Conservation (phyloP, 2,113 vertebrate genomes). For the Stomatorhinus ivindoensis region DNA sequence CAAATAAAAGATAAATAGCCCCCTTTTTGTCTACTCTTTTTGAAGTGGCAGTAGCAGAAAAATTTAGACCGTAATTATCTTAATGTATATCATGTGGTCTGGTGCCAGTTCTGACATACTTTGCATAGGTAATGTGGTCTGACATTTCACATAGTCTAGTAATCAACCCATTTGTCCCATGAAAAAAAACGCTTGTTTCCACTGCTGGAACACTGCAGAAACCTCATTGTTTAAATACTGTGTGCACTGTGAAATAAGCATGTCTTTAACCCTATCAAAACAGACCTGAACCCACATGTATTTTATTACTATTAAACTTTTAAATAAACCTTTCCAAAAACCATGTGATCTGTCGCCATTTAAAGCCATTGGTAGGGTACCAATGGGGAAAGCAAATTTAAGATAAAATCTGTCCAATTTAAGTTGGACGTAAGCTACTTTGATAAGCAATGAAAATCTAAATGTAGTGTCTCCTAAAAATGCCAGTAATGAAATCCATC, state of each 20-base stretch:
- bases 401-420: not conserved
- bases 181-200: not conserved
- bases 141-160: not conserved
- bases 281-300: not conserved
- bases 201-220: not conserved
- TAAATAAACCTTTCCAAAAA: not conserved
- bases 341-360: not conserved
- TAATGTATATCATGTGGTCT: not conserved
- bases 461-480: not conserved
- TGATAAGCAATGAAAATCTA: not conserved
- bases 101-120: not conserved
- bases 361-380: not conserved
- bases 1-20: conserved; percentile 27
- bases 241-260: not conserved
- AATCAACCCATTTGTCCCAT: not conserved
- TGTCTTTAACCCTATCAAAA: not conserved
- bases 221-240: not conserved
- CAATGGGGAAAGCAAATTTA: not conserved
- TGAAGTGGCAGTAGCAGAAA: not conserved
- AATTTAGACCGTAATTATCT: not conserved
- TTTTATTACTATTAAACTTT: not conserved
- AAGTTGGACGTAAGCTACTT: not conserved
- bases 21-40: conserved; percentile 20
- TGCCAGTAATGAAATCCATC: not conserved
- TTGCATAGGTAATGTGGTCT: not conserved